Conservation (phyloP, 1,140 invertebrate species). For the Mercenaria mercenaria region DNA sequence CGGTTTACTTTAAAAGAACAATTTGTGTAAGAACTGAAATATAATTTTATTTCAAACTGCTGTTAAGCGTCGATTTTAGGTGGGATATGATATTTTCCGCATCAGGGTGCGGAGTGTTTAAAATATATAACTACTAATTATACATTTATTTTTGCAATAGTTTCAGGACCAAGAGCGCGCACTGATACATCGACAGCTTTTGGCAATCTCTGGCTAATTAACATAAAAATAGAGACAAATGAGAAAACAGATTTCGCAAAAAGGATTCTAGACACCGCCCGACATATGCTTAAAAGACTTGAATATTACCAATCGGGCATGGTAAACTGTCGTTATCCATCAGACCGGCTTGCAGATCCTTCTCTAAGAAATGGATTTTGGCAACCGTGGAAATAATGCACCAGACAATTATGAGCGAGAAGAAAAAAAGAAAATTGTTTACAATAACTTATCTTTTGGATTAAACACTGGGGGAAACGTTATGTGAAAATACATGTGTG, state of each 20-base stretch:
- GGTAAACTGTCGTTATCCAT: slow-evolving; percentile 71
- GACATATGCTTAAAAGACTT: slow-evolving; percentile 72
- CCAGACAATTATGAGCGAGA: too few relatives aligned
- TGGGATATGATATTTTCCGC: too few relatives aligned
- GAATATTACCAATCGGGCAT: slow-evolving; percentile 73
- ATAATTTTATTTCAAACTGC: too few relatives aligned
- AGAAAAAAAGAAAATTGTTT: too few relatives aligned
- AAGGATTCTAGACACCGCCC: slow-evolving; percentile 65
- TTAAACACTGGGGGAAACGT: too few relatives aligned
- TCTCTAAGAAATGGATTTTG: slow-evolving; percentile 77
- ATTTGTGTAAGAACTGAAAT: too few relatives aligned
- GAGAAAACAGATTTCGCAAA: slow-evolving; percentile 73
- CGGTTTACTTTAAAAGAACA: too few relatives aligned
- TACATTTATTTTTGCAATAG: neutral
- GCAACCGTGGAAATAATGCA: slow-evolving; percentile 81
- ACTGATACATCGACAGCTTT: neutral
- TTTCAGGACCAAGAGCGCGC: neutral
- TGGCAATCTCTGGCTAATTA: slow-evolving; percentile 81
- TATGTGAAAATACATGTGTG: too few relatives aligned
- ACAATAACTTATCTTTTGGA: too few relatives aligned
- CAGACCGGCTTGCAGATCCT: slow-evolving; percentile 76
- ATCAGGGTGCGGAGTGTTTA: too few relatives aligned
- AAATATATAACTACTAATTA: too few relatives aligned
- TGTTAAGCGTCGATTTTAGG: too few relatives aligned
- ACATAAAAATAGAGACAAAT: slow-evolving; percentile 74